Evolutionary conservation across 2,888 invertebrate genomes (phyloP).

Genomic region (Byasa hedistus): DNA sequence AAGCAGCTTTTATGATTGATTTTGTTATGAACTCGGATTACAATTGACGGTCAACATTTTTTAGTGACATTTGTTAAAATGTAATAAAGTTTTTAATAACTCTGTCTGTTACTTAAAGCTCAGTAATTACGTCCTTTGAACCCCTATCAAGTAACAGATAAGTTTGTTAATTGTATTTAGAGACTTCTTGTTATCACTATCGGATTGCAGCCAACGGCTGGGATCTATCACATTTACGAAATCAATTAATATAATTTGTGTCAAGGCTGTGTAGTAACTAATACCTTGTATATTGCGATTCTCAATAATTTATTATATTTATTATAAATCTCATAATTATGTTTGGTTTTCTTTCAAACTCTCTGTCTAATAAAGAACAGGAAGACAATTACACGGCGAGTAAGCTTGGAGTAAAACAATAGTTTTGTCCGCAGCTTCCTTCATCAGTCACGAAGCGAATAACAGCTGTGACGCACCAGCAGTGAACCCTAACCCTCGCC

Average conservation of each 20-base stretch:
- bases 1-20: neutral
- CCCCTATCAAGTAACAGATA: constrained; percentile 15
- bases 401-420: neutral
- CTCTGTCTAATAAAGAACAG: too few relatives aligned
- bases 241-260: neutral
- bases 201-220: constrained; percentile 7
- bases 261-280: too few relatives aligned
- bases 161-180: constrained; percentile 20
- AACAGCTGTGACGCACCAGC: constrained; percentile 31
- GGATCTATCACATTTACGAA: neutral
- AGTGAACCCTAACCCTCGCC: constrained; percentile 28
- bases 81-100: constrained; percentile 12
- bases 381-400: neutral
- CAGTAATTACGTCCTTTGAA: constrained; percentile 6
- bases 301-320: too few relatives aligned
- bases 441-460: too few relatives aligned
- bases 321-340: too few relatives aligned
- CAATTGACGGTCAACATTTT: constrained; percentile 6
- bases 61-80: constrained; percentile 7
- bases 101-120: neutral
- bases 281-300: too few relatives aligned
- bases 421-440: constrained; percentile 46
- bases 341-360: too few relatives aligned
- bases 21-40: neutral
- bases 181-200: neutral